Base-by-base conservation (phyloP, 2,797 vertebrate genomes). In the Lepus oiostolus region DNA sequence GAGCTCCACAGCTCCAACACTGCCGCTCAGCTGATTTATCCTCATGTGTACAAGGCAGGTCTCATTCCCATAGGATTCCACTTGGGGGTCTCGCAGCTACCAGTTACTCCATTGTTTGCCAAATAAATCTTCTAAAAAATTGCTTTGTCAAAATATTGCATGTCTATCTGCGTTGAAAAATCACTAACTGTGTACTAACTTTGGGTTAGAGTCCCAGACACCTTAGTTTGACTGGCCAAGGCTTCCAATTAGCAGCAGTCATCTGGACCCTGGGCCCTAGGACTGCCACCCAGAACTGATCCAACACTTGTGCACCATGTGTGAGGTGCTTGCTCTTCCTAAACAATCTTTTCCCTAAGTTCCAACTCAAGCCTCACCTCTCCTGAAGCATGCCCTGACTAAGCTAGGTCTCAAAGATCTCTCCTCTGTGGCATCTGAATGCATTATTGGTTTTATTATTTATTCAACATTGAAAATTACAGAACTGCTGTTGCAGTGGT, bases 71-170 rank as follows among this genome's bases (percentile, higher is more conserved):
- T 83, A 24, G 85, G 87, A 65, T 76, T 93, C 19, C 79, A 72
- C 85, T 88, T 74, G 38, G 8, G 60, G 22, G 42, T 85, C 75
- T 91, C 75, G 13, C 2, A 82, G 32, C 58, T 90, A 35, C 30
- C n/a, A 80, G 70, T 75, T 74, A 85, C 32, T 91, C 67, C 86
- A 76, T 30, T 94, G 82, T 42, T 54, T 52, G 42, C 84, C 60
- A 95, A 14, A 80, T 68, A 77, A 52, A n/a, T 74, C 35, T 92
- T 72, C 60, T 62, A 62, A 84, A 88, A 85, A 83, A n/a, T 5
- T 63, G 26, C 7, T 80, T 88, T 38, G 21, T 75, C 38, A 80
- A 77, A 93, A 68, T 77, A 76, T n/a, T 80, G 24, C n/a, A 30
- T 38, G 21, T 21, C 74, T 16, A 30, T 71, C 30, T 75, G 3